Base-by-base conservation (phyloP, 1,140 invertebrate species). In the Microplitis mediator region DNA sequence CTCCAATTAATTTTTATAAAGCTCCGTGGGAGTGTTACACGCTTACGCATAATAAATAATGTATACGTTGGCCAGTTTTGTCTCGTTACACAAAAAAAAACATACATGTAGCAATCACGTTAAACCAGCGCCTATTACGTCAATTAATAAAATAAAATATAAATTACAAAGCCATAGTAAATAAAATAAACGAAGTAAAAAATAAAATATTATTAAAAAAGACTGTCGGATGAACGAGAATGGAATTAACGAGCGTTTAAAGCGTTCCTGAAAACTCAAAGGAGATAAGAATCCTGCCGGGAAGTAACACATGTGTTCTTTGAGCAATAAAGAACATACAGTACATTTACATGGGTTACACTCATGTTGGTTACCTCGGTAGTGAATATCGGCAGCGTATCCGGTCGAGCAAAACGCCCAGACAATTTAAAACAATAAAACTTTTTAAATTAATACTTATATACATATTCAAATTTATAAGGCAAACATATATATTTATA, bases 191-290 rank as follows among this genome's bases (percentile, higher is more conserved):
- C 23, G 23, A 23, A 23, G 23, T 45, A 6, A 45, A 8, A 45
- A 6, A 45, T 45, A 45, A 45, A 45, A 45, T 9, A 45, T 8
- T 45, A 6, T 45, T 23, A 23, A 45, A 45, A 45, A 60, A 69
- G 31, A 13, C n/a, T 36, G 56, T 61, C 39, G 54, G 64, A 64
- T 52, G 54, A 39, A 13, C 52, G 35, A 34, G 58, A 34, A 54
- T 68, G 69, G 70, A 78, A 80, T 81, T 79, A 80, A 80, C 74
- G 79, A 79, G 71, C 78, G 75, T 76, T 80, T 77, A 79, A 79
- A 78, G 75, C 72, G 72, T 75, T 80, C 77, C 75, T 80, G 78
- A 79, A 75, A 80, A 79, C 75, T 73, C 76, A 6, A 36, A 23
- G 23, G 50, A 74, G 78, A 79, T 79, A 79, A 79, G 71, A 70